Conservation (phyloP, 2,888 invertebrate species). For the Cybosia mesomella region DNA sequence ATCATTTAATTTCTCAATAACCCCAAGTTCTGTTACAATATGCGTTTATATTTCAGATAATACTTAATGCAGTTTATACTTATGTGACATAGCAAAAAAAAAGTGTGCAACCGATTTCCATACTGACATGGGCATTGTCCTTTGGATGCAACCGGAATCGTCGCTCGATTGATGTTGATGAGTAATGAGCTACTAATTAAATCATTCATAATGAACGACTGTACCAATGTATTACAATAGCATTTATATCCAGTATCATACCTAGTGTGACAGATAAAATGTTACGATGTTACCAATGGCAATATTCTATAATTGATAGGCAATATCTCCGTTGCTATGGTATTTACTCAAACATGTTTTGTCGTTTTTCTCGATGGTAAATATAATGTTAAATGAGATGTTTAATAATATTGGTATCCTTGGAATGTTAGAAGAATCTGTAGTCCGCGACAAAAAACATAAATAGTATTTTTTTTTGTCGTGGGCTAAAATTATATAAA, state of each 20-base stretch:
- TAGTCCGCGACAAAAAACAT: too few relatives aligned
- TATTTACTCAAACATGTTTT: conserved; percentile 1
- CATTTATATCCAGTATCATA: neutral
- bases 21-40: too few relatives aligned
- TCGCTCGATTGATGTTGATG: neutral
- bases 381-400: neutral
- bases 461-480: too few relatives aligned
- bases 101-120: too few relatives aligned
- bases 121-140: too few relatives aligned
- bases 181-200: neutral
- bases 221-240: neutral
- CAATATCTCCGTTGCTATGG: neutral
- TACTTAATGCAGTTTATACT: too few relatives aligned
- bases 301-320: conserved; percentile 5
- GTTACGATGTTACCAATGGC: neutral
- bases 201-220: neutral
- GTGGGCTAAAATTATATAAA: too few relatives aligned
- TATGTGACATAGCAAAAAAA: too few relatives aligned
- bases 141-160: too few relatives aligned
- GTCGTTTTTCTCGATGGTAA: conserved; percentile 15
- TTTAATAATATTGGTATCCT: neutral
- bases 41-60: too few relatives aligned
- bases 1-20: too few relatives aligned
- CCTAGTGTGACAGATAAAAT: neutral
- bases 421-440: neutral